Evolutionary conservation across 2,113 vertebrate genomes (phyloP), one percentile per base, ranked within the genome.

Genomic region (Anoplopoma fimbria): DNA sequence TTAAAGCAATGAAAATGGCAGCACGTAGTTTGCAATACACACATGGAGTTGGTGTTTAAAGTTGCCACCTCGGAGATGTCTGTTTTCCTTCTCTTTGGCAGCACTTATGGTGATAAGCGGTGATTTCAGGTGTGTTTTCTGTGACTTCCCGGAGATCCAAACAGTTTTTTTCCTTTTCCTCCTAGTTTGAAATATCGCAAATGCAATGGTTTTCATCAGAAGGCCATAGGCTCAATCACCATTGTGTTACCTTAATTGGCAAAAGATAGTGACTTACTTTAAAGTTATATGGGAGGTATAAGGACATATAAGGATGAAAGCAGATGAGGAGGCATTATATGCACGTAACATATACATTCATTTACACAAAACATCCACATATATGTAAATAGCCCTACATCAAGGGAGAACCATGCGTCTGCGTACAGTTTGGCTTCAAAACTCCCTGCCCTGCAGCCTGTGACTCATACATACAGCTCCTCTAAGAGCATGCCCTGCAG

Each of bases 401-500:
- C 53, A 45, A 63, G 6, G 77, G 14, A 86, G 4, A 63, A 17
- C 15, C 49, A 61, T 62, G 47, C 6, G 65, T 36, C 19, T 69
- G 49, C 33, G 31, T 53, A 73, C 36, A 75, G 69, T 83, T 65
- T 70, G 40, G 53, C 69, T 71, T 88, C 40, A 92, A 73, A 82
- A 58, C 25, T 60, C 34, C 29, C 63, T 45, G 64, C 69, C 77
- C 65, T 60, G 68, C 65, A 73, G 84, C 71, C 7, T 42, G 47
- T 83, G 87, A 92, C 74, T 83, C 87, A 87, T 70, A 69, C 60
- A 60, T 25, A 70, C 69, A 70, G 72, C 47, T 71, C 63, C 55
- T 85, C 77, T 64, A 60, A 85, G 57, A 72, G 69, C 5, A 14
- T 58, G 79, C 77, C 90, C 81, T 83, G 84, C 75, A 82, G 91